phyloP scores from a whole-genome alignment of 1,140 invertebrate species.

The Drosophila mauritiana region DNA sequence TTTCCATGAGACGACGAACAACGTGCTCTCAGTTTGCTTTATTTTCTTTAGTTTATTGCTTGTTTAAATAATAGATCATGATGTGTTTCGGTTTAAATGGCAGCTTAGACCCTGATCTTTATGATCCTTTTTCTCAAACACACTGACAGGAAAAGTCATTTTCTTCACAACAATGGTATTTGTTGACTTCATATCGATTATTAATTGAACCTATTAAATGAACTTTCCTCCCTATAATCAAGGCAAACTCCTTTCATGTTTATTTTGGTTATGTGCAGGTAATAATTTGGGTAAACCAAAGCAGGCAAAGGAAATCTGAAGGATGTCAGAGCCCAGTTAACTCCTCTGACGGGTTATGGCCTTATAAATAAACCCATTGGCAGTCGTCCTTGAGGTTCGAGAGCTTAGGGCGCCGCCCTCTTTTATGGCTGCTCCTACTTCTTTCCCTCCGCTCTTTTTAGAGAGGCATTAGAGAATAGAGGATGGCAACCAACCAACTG shows the following conservation, averaged over 20 bases:
- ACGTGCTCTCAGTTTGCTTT: neutral
- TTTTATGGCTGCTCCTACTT: conserved; percentile 23
- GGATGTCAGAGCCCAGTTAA: conserved; percentile 2
- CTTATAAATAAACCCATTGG: conserved; percentile 29
- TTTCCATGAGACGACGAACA: neutral
- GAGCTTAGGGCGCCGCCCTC: conserved; percentile 14
- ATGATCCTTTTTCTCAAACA: neutral
- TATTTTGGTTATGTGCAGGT: conserved; percentile 14
- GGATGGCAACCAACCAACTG: conserved; percentile 40
- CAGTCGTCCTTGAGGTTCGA: conserved; percentile 23
- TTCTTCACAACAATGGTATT: no score
- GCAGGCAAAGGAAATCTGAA: conserved; percentile 6
- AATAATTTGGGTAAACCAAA: conserved; percentile 9
- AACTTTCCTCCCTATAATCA: neutral
- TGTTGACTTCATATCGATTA: conserved; percentile 7
- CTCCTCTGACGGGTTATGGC: conserved; percentile 5
- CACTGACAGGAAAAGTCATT: neutral
- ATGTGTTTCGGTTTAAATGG: neutral
- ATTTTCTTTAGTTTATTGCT: neutral
- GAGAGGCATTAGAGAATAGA: neutral
- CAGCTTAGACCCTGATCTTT: neutral
- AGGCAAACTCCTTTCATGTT: conserved; percentile 5
- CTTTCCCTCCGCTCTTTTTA: neutral
- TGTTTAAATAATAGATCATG: neutral
- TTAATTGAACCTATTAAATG: neutral